Evolutionary conservation across 2,888 invertebrate genomes (phyloP), one percentile per base, ranked within the genome.

Genomic region (Andrena praecox): DNA sequence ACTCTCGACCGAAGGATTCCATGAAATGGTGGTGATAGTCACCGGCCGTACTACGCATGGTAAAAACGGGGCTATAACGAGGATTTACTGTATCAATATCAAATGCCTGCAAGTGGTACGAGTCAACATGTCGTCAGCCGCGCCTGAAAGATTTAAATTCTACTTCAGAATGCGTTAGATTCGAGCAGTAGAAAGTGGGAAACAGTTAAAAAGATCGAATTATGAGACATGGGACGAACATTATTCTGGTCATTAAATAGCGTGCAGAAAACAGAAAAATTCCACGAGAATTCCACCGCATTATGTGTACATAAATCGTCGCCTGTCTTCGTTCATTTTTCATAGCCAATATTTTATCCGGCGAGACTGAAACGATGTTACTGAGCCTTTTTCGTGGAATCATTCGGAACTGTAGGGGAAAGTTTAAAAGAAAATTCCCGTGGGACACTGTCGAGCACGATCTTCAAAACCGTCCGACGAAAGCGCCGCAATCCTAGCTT

Each of bases 301-400:
- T 24, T 20, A 48, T 16, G 56, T 35, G 16, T 24, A 62, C 56
- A 80, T 71, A 80, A 85, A 80, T 85, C 64, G 70, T 35, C 8
- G 27, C 10, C 33, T 60, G 60, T 59, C 20, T 29, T 27, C 64
- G 54, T 74, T 54, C 71, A 50, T 70, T 67, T 75, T 68, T 35
- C 42, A 60, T 52, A 72, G 33, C 20, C 67, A 62, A 76, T 80
- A 67, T 73, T 76, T 85, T 48, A 80, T 85, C 62, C 16, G n/a
- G 24, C 2, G 59, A 54, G 35, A 33, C 20, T 29, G 8, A 33
- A 31, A 31, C 24, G 27, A 31, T 50, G 50, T 64, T 70, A 27
- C 33, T 12, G 63, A 27, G 64, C 16, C 64, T 56, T n/a, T 48
- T 59, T 42, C 72, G 42, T n/a, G 5, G 42, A 42, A 56, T n/a